phyloP scores from a whole-genome alignment of 2,113 vertebrate species.

The Gasterosteus nipponicus region DNA sequence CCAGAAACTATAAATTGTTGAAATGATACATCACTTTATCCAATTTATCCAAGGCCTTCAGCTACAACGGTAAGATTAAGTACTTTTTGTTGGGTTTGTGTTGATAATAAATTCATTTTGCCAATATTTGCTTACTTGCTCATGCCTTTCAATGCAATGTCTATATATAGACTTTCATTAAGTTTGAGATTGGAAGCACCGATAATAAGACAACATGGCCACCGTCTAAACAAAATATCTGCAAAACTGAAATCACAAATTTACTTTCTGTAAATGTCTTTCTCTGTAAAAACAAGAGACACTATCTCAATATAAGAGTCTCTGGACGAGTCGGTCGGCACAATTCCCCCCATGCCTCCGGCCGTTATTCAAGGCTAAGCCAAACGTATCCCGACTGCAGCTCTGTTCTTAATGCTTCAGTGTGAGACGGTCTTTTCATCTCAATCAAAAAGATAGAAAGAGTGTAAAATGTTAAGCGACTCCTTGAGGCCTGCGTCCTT shows the following conservation, averaged over 20 bases:
- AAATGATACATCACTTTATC: not conserved
- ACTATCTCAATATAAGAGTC: not conserved
- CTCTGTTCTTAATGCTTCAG: not conserved
- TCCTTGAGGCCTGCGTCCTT: constrained; percentile 7
- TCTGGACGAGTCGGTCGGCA: too few relatives aligned
- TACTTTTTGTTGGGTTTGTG: not conserved
- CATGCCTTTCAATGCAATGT: not conserved
- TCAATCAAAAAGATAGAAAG: not conserved
- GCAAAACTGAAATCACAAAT: not conserved
- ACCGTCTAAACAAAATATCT: too few relatives aligned
- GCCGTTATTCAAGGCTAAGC: not conserved
- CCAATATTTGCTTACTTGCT: not conserved
- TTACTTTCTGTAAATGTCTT: not conserved
- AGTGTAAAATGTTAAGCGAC: not conserved
- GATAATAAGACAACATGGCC: not conserved
- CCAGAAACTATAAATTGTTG: constrained; percentile 17
- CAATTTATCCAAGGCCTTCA: not conserved
- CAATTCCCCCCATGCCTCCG: not conserved
- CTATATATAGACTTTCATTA: not conserved
- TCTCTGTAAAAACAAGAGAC: not conserved
- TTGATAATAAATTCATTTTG: not conserved
- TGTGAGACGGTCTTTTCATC: not conserved
- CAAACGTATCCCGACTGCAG: not conserved
- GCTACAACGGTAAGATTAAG: not conserved
- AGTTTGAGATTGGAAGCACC: not conserved